These are phyloP conservation scores for Pseudonaja textilis DNA, from an alignment of 2,113 vertebrate species.

Conservation along the genomic window DNA sequence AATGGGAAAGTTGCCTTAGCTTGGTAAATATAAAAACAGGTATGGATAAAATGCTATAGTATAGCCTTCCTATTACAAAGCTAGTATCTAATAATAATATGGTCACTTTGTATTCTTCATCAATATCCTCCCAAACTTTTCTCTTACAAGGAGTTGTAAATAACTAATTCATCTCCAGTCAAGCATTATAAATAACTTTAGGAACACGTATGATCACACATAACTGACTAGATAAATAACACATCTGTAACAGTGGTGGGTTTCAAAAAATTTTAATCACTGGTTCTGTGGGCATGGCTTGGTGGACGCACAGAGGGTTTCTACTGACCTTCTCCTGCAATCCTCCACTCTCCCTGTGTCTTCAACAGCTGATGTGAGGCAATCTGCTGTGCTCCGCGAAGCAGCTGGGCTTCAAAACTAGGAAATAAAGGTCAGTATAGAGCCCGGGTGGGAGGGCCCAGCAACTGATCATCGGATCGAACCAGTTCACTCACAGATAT, in stretches of 20 bases:
- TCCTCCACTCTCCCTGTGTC: too few species aligned
- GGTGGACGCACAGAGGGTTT: too few species aligned
- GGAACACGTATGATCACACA: neutral
- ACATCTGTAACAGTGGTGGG: neutral
- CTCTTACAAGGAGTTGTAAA: too few species aligned
- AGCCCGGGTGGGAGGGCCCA: too few species aligned
- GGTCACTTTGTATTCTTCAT: neutral
- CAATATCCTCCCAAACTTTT: neutral
- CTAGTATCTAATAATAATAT: neutral
- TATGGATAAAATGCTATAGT: neutral
- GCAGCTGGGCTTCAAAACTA: too few species aligned
- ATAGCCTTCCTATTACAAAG: neutral
- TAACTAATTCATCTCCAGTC: neutral
- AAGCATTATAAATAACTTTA: neutral
- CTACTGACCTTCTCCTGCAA: neutral
- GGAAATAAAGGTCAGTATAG: too few species aligned
- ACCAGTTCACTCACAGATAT: too few species aligned
- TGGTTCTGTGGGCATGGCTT: too few species aligned
- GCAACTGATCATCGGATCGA: too few species aligned
- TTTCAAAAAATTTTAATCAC: too few species aligned
- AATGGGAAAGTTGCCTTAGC: neutral
- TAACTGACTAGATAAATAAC: neutral
- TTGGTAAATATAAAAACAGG: neutral
- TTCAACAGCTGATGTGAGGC: too few species aligned
- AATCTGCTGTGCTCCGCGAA: too few species aligned